Evolutionary conservation across 2,888 invertebrate species (phyloP), one percentile per base, ranked within the genome.

Genomic region (Xiphydria camelus): DNA sequence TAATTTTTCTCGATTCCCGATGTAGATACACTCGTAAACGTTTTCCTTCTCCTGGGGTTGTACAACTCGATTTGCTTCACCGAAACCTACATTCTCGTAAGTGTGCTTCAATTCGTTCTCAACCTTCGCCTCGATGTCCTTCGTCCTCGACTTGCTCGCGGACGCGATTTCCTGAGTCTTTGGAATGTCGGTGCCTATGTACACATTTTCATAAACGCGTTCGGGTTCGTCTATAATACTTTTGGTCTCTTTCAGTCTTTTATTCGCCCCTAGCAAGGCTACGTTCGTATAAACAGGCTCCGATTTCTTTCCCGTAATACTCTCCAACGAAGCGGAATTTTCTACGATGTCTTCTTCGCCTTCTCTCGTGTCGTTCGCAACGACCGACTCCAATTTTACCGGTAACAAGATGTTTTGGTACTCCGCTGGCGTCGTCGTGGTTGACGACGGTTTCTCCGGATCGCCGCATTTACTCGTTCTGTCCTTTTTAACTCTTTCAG

Each of bases 361-460:
- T 26, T 51, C 49, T 2, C 4, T 41, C 4, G 41, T 26, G 26
- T 55, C 55, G 15, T 55, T 51, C 2, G 47, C 32, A 21, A 38
- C 22, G 7, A 17, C 17, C 9, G 55, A 25, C 14, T 64, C 63
- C 25, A 61, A 47, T 41, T 61, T 63, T 5, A 63, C 52, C 9
- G 68, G 66, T 45, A 68, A 47, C 12, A 67, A 49, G 49, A 69
- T 66, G 46, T 70, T 70, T 45, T 67, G 66, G 47, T 69, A 68
- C 36, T 57, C 59, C 4, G 66, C 56, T 31, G 56, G 57, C 3
- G 12, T 29, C 7, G 2, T 29, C 4, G 6, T 29, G 14, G 6
- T 10, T 6, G 12, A 12, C 6, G 14, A 12, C 12, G 29, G 14
- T 7, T 35, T 7, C 7, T 2, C 19, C 10, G 10, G 15, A 3